Base-by-base conservation (phyloP, 2,888 invertebrate genomes). In the Lamellibrachia satsuma region DNA sequence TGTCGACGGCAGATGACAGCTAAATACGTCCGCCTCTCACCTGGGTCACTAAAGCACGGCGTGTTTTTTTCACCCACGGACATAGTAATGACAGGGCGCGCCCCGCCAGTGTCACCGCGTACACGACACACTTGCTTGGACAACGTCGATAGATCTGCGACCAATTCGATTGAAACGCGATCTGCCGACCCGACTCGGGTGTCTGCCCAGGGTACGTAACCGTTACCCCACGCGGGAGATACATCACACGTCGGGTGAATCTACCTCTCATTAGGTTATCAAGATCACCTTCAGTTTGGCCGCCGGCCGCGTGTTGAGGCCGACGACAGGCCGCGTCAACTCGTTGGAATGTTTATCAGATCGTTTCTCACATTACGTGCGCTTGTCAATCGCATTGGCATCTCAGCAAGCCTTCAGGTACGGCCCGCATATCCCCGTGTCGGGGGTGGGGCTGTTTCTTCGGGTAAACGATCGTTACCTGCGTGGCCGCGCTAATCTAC, bases 301-400 rank as follows among this genome's bases (percentile, higher is more conserved):
- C 11, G 60, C 22, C 22, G 22, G 57, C 15, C 39, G 39, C 39
- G 39, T 39, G 39, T 57, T 7, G 57, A 75, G 15, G 60, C 22
- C 60, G 60, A 15, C 60, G 60, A 75, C 60, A 75, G 60, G 6
- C 15, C 60, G 60, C 60, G 60, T 75, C 60, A 75, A 15, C 60
- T 11, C 60, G 60, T 75, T 75, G 60, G 60, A 75, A 75, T 75
- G 60, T 75, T 75, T 75, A 75, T 75, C 60, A 75, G 60, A 75
- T 75, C 60, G 60, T 11, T 75, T 75, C 60, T 75, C 60, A 22
- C 60, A 22, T 75, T 75, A 75, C 60, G 60, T 22, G 1, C 60
- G 15, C 3, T 75, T 75, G 60, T 75, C 60, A 6, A 2, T 75
- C 22, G 4, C 15, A 75, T 75, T 75, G 60, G 60, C 60, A 22